Conservation (phyloP, 2,113 vertebrate species). For the Zapus hudsonius region DNA sequence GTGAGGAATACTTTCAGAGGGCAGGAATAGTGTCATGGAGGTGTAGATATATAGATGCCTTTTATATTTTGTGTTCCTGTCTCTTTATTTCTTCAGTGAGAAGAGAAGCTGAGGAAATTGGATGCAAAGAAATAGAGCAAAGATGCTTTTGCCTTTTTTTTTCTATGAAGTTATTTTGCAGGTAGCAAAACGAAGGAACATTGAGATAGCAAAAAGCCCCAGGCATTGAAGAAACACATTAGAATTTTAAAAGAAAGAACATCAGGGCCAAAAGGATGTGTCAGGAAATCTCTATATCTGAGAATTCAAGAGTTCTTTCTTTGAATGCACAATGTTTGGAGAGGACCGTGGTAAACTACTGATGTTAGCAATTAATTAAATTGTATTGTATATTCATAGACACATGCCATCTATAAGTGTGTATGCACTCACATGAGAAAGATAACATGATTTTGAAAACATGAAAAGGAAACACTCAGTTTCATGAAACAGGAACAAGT, state of each 20-base stretch:
- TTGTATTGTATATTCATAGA: background rate
- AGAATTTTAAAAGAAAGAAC: background rate
- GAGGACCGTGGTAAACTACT: background rate
- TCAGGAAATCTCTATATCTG: background rate
- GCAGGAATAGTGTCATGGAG: background rate
- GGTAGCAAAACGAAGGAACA: background rate
- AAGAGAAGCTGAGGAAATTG: background rate
- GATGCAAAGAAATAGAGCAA: background rate
- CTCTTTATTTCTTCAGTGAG: background rate
- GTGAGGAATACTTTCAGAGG: background rate
- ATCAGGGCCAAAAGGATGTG: background rate
- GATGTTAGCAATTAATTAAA: background rate
- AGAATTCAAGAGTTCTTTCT: background rate
- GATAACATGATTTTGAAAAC: background rate
- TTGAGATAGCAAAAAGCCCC: background rate
- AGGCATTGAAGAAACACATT: background rate
- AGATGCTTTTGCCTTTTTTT: background rate
- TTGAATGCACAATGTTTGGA: background rate
- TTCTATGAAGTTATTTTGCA: constrained; percentile 33
- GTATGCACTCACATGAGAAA: background rate
- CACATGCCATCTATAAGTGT: background rate
- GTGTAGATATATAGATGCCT: fast-evolving
- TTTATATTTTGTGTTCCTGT: background rate
- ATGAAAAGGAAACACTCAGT: background rate
- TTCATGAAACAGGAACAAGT: fast-evolving